Evolutionary conservation across 1,140 invertebrate genomes (phyloP).

Genomic region (Euura saliciscinereae): DNA sequence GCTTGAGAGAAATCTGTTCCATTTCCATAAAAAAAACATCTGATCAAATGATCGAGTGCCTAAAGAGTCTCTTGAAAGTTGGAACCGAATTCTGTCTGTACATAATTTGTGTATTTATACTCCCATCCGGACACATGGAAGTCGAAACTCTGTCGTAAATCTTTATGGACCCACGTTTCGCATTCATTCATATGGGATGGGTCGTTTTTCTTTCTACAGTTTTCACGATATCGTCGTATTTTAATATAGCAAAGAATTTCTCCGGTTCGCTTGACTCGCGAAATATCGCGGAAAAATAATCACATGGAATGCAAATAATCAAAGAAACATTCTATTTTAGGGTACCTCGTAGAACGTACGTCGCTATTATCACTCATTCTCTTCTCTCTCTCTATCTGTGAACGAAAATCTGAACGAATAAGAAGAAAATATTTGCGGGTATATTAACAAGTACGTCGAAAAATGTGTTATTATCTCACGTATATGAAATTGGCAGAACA

Average conservation of each 20-base stretch:
- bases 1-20: no score
- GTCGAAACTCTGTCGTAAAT: no score
- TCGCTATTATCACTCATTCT: no score
- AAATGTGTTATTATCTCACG: background rate
- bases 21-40: no score
- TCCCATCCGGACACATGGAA: background rate
- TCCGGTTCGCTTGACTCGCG: background rate
- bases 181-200: no score
- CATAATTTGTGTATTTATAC: background rate
- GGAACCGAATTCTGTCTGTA: background rate
- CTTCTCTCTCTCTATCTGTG: background rate
- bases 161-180: no score
- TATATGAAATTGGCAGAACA: no score
- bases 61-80: background rate
- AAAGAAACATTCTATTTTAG: conserved; percentile 2
- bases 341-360: background rate
- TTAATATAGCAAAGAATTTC: background rate
- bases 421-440: background rate
- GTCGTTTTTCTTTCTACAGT: no score
- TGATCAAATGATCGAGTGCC: background rate
- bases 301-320: conserved; percentile 2
- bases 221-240: no score
- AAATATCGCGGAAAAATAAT: background rate
- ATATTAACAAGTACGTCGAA: background rate
- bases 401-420: background rate